Evolutionary conservation across 2,888 invertebrate genomes (phyloP).

Genomic region (Lordiphosa fenestrarum): DNA sequence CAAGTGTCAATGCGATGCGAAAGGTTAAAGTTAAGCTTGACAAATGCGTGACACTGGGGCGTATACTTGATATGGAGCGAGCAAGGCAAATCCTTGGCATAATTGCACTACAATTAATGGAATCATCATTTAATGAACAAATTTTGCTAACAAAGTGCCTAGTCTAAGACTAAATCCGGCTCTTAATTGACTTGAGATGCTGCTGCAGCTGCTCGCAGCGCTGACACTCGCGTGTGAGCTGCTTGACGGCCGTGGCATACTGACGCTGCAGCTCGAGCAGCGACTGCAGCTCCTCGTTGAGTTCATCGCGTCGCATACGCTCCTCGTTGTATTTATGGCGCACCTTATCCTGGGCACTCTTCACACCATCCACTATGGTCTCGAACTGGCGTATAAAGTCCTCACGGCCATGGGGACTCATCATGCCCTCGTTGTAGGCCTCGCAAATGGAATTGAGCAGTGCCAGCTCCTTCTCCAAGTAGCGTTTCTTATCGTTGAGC

Average conservation of each 20-base stretch:
- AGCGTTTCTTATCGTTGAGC: conserved; percentile 94
- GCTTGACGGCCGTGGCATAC: conserved; percentile 88
- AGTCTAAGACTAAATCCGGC: conserved; percentile 19
- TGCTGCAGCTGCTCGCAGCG: conserved; percentile 83
- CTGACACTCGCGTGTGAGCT: conserved; percentile 88
- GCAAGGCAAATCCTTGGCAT: conserved; percentile 30
- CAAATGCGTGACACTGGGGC: conserved; percentile 47
- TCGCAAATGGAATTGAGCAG: conserved; percentile 94
- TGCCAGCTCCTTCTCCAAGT: conserved; percentile 94
- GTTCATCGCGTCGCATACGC: conserved; percentile 84
- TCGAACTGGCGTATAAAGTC: conserved; percentile 96
- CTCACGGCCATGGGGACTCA: conserved; percentile 88
- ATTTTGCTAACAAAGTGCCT: background rate
- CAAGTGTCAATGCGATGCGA: conserved; percentile 22
- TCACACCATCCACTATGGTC: conserved; percentile 93
- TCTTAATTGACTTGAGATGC: conserved; percentile 78
- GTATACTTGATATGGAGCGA: conserved; percentile 49
- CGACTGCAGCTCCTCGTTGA: conserved; percentile 83
- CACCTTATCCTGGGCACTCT: conserved; percentile 90
- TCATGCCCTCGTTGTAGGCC: conserved; percentile 93
- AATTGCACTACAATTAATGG: background rate
- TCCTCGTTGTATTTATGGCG: conserved; percentile 84
- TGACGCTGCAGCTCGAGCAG: conserved; percentile 87
- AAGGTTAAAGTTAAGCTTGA: conserved; percentile 70
- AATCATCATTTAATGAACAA: conserved; percentile 36